These are phyloP conservation scores for Prenolepis imparis DNA, from an alignment of 2,888 invertebrate species.

Conservation along the genomic window DNA sequence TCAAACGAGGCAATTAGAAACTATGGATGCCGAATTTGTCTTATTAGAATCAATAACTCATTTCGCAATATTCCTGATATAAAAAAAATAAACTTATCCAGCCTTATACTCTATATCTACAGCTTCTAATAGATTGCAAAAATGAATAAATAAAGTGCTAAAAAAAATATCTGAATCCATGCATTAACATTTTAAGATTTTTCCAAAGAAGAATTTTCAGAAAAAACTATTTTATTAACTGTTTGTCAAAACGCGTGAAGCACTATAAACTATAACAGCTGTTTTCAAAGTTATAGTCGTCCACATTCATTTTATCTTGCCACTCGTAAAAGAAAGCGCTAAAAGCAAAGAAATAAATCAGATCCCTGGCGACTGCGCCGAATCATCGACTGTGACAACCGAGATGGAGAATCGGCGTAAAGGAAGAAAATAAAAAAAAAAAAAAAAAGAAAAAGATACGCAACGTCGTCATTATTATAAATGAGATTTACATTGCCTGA, in stretches of 20 bases:
- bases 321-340: neutral
- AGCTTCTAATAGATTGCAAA: neutral
- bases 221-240: neutral
- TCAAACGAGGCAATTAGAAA: neutral
- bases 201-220: neutral
- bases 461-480: constrained; percentile 69
- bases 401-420: neutral
- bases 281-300: neutral
- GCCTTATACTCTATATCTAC: neutral
- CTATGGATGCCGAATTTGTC: neutral
- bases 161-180: neutral
- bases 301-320: neutral
- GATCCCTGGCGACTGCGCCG: neutral
- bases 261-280: neutral
- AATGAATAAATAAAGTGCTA: neutral
- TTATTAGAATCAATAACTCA: neutral
- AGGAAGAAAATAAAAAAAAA: constrained; percentile 17
- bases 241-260: neutral
- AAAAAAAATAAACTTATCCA: constrained; percentile 10
- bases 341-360: constrained; percentile 48
- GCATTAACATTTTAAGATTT: neutral
- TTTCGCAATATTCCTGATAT: neutral
- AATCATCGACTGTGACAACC: constrained; percentile 33
- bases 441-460: constrained; percentile 25
- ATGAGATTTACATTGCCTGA: constrained; percentile 77